phyloP scores from a whole-genome alignment of 2,797 vertebrate genomes.

The Macrochelys suwanniensis region DNA sequence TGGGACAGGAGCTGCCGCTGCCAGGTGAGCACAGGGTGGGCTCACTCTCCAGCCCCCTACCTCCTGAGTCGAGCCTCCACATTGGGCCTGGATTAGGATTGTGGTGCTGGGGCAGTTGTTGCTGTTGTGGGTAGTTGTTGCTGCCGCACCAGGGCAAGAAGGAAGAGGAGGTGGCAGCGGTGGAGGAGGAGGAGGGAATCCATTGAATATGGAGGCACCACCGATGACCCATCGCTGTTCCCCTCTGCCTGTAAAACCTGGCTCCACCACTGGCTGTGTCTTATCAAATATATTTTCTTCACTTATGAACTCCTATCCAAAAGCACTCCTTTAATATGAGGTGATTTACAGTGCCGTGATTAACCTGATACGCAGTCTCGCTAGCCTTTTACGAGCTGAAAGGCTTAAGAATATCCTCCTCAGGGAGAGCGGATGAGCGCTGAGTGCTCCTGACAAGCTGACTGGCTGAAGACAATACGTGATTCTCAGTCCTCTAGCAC shows the following conservation, averaged over 20 bases:
- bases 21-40: background rate
- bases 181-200: background rate
- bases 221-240: background rate
- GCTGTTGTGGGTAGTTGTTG: background rate
- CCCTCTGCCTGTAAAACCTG: background rate
- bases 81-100: background rate
- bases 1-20: background rate
- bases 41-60: background rate
- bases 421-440: background rate
- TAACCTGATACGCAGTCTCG: conserved; percentile 49
- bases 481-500: background rate
- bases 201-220: background rate
- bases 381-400: background rate
- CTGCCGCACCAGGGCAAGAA: background rate
- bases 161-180: background rate
- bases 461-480: background rate
- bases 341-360: conserved; percentile 10
- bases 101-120: background rate
- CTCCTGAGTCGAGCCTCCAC: background rate
- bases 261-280: background rate
- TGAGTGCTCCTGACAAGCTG: background rate
- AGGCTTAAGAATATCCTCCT: conserved; percentile 1
- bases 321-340: conserved; percentile 4
- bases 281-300: conserved; percentile 9
- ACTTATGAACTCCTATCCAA: conserved; percentile 8